Evolutionary conservation across 2,888 invertebrate genomes (phyloP).

Genomic region (Dastarcus helophoroides): DNA sequence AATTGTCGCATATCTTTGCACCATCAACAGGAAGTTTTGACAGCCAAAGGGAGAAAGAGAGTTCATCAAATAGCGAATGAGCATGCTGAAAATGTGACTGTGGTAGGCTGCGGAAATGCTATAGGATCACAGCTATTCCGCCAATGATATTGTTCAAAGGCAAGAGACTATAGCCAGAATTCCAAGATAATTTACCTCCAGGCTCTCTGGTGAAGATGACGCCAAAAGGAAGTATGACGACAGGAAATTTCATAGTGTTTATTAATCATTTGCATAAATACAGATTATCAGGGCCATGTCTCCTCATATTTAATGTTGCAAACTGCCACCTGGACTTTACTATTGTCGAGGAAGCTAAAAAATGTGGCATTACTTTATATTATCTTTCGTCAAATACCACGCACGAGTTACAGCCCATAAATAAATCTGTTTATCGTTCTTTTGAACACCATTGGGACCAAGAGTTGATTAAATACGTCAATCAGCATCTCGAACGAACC

Average conservation of each 20-base stretch:
- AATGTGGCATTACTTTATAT: conserved; percentile 21
- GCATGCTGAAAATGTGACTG: conserved; percentile 26
- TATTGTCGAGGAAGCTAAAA: conserved; percentile 24
- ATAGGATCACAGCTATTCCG: conserved; percentile 19
- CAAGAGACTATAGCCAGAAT: conserved; percentile 14
- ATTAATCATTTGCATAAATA: too few relatives aligned
- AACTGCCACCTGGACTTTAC: conserved; percentile 22
- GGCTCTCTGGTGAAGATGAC: conserved; percentile 18
- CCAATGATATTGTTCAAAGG: conserved; percentile 22
- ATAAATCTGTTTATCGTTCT: conserved; percentile 20
- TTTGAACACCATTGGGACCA: conserved; percentile 25
- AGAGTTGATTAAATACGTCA: too few relatives aligned
- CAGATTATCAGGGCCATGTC: conserved; percentile 16
- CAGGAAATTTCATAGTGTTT: too few relatives aligned
- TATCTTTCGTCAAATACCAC: conserved; percentile 30
- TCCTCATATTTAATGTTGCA: conserved; percentile 26
- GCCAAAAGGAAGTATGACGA: conserved; percentile 23
- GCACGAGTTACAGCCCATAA: too few relatives aligned
- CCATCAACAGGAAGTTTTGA: conserved; percentile 18
- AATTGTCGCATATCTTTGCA: conserved; percentile 21
- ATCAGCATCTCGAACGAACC: too few relatives aligned
- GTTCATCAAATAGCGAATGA: conserved; percentile 22
- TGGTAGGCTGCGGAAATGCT: conserved; percentile 23
- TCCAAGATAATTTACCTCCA: conserved; percentile 19
- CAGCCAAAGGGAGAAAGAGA: conserved; percentile 20